These are phyloP conservation scores for Rhaphigaster nebulosa DNA, from an alignment of 2,888 invertebrate species.

Conservation along the genomic window DNA sequence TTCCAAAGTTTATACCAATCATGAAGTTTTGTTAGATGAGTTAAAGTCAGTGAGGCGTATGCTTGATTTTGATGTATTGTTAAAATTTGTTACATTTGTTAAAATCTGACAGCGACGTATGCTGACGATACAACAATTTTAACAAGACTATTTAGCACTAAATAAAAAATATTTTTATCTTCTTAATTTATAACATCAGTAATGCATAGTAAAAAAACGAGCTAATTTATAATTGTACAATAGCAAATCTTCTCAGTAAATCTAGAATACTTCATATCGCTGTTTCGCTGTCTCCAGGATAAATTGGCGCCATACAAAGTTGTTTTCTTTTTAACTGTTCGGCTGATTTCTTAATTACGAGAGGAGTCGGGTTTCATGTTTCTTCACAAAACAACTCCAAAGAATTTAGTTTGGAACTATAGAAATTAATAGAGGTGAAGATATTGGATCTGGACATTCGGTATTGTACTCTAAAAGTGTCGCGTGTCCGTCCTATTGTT, in stretches of 20 bases:
- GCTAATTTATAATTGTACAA: not conserved
- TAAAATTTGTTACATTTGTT: no score
- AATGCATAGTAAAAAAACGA: not conserved
- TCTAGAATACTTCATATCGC: not conserved
- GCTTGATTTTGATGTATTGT: no score
- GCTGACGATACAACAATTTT: no score
- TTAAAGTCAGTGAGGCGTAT: no score
- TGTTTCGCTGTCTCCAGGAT: not conserved
- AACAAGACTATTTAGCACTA: no score
- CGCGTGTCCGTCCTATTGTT: conserved; percentile 40
- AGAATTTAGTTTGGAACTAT: conserved; percentile 15
- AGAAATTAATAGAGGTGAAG: conserved; percentile 2
- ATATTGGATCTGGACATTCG: conserved; percentile 43
- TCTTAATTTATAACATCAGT: no score
- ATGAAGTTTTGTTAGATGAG: no score
- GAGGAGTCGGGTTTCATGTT: not conserved
- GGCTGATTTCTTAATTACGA: not conserved
- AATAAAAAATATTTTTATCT: no score
- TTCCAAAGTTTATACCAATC: no score
- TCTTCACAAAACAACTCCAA: not conserved
- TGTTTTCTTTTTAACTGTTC: not conserved
- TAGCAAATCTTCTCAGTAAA: not conserved
- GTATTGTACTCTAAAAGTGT: conserved; percentile 46
- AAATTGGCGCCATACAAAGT: not conserved
- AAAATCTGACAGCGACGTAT: no score